Base-by-base conservation (phyloP, 2,888 invertebrate genomes). In the Drosophila fulvimacula region DNA sequence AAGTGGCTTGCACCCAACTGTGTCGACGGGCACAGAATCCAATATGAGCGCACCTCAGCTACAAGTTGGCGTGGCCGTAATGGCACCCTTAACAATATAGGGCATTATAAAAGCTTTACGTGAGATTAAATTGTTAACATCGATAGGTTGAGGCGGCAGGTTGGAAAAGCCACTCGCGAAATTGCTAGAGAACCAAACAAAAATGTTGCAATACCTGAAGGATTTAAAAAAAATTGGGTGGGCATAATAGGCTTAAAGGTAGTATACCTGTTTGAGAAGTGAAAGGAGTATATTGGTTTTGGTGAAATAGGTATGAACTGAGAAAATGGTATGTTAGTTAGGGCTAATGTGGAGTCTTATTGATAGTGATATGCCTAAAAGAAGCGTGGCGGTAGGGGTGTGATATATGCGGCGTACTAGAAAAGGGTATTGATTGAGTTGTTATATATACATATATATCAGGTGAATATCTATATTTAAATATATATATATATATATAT, bases 1-100 rank as follows among this genome's bases (percentile, higher is more conserved):
- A 83, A 81, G 78, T 73, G 59, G 68, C 69, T 75, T 79, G 77
- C 62, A 68, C 17, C 56, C 44, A 17, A 52, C 38, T 56, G 34
- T 52, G 34, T 41, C 36, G 21, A n/a, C 17, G n/a, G n/a, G 11
- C 13, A 64, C 19, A 15, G 6, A 65, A 34, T 21, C 42, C 32
- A 24, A 42, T 44, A 24, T 58, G 19, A 27, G 19, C 13, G 24
- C 39, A 44, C 42, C 32, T 42, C 51, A 10, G 34, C 21, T 3
- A 34, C 34, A 3, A 36, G 52, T 27, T 38, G 38, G 38, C 32
- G 24, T 61, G 38, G 30, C 60, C 42, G 61, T 7, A 15, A 24
- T 13, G 32, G 13, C 34, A 6, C 21, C 10, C 11, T 32, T 0
- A n/a, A 52, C 52, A 52, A 36, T 24, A 24, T 24, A 24, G 38